phyloP scores from a whole-genome alignment of 2,888 invertebrate species.

The Troglohyphantes excavatus region DNA sequence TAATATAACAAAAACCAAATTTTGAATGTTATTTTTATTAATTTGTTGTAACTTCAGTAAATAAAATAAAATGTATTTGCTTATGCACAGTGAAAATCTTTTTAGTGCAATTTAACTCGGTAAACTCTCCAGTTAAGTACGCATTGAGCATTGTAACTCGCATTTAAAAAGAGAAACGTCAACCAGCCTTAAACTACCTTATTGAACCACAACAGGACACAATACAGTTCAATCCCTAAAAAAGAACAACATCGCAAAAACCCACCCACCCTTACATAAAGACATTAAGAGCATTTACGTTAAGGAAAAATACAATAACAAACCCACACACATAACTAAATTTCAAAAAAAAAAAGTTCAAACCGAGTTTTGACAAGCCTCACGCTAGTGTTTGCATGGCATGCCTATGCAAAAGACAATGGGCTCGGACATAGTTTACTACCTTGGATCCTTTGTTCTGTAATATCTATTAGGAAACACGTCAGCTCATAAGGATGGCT shows the following conservation, averaged over 20 bases:
- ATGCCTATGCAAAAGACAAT: constrained; percentile 56
- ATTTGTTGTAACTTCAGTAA: too few species aligned
- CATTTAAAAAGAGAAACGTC: too few species aligned
- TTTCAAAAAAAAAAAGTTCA: background rate
- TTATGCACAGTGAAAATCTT: too few species aligned
- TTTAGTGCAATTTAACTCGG: too few species aligned
- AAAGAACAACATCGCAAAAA: constrained; percentile 16
- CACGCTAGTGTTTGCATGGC: constrained; percentile 62
- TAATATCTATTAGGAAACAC: constrained; percentile 70
- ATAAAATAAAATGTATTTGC: too few species aligned
- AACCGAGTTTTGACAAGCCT: background rate
- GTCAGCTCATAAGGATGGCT: constrained; percentile 64
- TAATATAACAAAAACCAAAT: too few species aligned
- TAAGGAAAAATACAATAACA: constrained; percentile 18
- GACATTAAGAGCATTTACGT: constrained; percentile 32
- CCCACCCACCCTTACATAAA: constrained; percentile 20
- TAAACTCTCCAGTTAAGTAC: too few species aligned
- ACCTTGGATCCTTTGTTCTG: constrained; percentile 68
- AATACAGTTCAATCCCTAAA: too few species aligned
- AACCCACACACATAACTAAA: constrained; percentile 32
- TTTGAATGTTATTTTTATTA: too few species aligned
- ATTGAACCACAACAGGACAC: too few species aligned
- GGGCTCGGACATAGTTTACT: constrained; percentile 63
- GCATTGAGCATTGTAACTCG: too few species aligned
- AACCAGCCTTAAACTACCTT: too few species aligned